Base-by-base conservation (phyloP, 2,888 invertebrate species). In the Eupithecia abbreviata region DNA sequence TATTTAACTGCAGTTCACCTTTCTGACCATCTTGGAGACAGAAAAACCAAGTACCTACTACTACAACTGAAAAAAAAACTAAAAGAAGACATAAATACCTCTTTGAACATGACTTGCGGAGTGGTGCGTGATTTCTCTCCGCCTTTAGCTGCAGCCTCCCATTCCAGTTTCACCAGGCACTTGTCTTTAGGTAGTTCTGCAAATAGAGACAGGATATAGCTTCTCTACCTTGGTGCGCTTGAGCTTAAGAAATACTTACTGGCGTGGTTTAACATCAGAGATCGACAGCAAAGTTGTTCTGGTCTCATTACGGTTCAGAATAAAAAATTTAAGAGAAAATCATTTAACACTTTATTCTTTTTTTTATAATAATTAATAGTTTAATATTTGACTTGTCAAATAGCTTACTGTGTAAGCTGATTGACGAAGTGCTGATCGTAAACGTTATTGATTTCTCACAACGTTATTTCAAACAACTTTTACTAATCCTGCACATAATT, bases 171-270 rank as follows among this genome's bases (percentile, higher is more conserved):
- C 74, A 96, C 96, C 3, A 97, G 88, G 82, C 97, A 97, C 79
- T 96, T 95, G 83, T 97, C 95, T 71, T 95, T 94, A 0, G 97
- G 97, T 2, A 96, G 90, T 82, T 95, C 96, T 96, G 87, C 6
- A 87, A 86, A 42, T 72, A 72, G 18, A 18, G 3, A 18, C 55
- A n/a, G n/a, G 7, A 58, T 58, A 18, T n/a, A 6, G 18, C 10
- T 55, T 12, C 2, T 47, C 47, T 10, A 3, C 12, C 47, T 12
- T 47, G 47, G 3, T 12, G 10, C 47, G 12, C 9, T 47, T 12
- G 47, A 2, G 10, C 9, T 9, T 9, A 47, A 12, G 1, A 10
- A 9, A 2, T 47, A 47, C 2, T 47, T 12, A 47, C 12, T 47
- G 45, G 4, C 45, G 45, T 55, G 55, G 30, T 30, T 30, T 30